Conservation (phyloP, 1,140 invertebrate genomes). For the Ceratina calcarata region DNA sequence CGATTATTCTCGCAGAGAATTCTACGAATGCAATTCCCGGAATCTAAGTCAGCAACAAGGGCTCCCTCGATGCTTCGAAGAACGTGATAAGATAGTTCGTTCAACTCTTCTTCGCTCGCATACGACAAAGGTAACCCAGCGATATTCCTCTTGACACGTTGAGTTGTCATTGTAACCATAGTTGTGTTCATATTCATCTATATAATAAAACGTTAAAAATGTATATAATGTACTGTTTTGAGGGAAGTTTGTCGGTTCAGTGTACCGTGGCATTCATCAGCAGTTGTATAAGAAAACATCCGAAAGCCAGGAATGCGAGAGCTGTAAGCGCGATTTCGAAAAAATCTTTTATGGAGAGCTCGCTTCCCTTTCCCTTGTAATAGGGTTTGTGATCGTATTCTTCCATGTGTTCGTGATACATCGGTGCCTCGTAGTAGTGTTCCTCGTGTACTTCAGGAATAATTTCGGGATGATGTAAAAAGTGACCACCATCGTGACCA, state of each 20-base stretch:
- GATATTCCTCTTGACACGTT: slow-evolving; percentile 66
- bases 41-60: slow-evolving; percentile 76
- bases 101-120: slow-evolving; percentile 72
- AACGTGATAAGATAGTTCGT: slow-evolving; percentile 82
- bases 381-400: slow-evolving; percentile 64
- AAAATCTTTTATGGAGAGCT: slow-evolving; percentile 85
- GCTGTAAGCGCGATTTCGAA: slow-evolving; percentile 90
- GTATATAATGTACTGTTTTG: neutral
- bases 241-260: neutral
- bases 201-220: neutral
- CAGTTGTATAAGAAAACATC: slow-evolving; percentile 88
- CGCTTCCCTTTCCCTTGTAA: slow-evolving; percentile 78
- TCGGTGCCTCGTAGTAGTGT: slow-evolving; percentile 64
- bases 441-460: slow-evolving; percentile 74
- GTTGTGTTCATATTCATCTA: slow-evolving; percentile 58
- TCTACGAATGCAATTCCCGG: slow-evolving; percentile 82
- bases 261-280: slow-evolving; percentile 81
- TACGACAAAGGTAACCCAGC: slow-evolving; percentile 58
- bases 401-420: slow-evolving; percentile 65
- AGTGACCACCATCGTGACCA: slow-evolving; percentile 54
- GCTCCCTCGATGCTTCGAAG: slow-evolving; percentile 81
- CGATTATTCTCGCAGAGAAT: slow-evolving; percentile 84
- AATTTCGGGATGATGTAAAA: slow-evolving; percentile 45
- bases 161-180: slow-evolving; percentile 52
- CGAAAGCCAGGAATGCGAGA: slow-evolving; percentile 89